These are phyloP conservation scores for Allygus modestus DNA, from an alignment of 2,888 invertebrate species.

Conservation along the genomic window DNA sequence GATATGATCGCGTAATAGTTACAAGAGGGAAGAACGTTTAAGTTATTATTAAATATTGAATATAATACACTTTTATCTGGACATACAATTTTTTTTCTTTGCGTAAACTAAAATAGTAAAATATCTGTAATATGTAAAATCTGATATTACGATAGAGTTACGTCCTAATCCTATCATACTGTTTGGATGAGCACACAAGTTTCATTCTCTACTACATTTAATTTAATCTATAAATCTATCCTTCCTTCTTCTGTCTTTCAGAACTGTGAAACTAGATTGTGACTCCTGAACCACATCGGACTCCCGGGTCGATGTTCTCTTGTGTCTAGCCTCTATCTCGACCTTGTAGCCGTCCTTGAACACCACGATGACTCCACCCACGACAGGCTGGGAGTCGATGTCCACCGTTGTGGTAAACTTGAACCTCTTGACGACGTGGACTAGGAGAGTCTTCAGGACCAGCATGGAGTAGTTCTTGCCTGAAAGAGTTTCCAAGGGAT, in stretches of 20 bases:
- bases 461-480: constrained; percentile 28
- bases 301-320: background rate
- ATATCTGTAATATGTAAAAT: no score
- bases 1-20: no score
- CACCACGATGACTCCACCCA: background rate
- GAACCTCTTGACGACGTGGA: background rate
- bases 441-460: constrained; percentile 3
- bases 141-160: no score
- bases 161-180: no score
- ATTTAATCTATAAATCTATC: background rate
- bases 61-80: no score
- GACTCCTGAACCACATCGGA: background rate
- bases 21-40: no score
- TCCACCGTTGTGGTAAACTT: constrained; percentile 20
- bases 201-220: no score
- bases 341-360: constrained; percentile 7
- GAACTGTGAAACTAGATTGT: background rate
- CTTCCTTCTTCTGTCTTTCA: background rate
- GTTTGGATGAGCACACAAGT: no score
- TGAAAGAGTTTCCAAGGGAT: no score
- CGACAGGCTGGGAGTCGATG: background rate
- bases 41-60: no score
- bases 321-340: background rate
- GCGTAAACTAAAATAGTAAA: no score
- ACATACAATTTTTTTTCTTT: no score